phyloP scores from a whole-genome alignment of 2,888 invertebrate species.

The Seladonia tumulorum region DNA sequence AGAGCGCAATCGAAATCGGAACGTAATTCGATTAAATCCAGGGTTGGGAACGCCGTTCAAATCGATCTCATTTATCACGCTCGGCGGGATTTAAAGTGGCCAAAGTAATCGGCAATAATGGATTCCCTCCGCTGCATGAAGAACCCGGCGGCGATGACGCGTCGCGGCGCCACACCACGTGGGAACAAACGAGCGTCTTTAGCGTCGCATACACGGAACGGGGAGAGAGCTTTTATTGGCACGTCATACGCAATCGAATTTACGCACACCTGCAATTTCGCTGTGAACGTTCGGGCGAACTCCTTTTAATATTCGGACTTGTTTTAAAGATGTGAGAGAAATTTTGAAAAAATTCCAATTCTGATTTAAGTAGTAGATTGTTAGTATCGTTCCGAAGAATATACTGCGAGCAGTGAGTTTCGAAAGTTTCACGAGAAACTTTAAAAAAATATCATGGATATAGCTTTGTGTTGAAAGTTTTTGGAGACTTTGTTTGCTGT shows the following conservation, averaged over 20 bases:
- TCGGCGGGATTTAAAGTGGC: slow-evolving; percentile 27
- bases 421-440: too few species aligned
- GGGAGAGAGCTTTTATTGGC: slow-evolving; percentile 9
- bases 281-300: neutral
- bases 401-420: too few species aligned
- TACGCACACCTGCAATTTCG: neutral
- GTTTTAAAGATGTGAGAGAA: too few species aligned
- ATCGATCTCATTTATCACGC: slow-evolving; percentile 27
- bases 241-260: neutral
- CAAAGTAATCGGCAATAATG: slow-evolving; percentile 45
- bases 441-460: too few species aligned
- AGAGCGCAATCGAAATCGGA: slow-evolving; percentile 36
- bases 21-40: slow-evolving; percentile 41
- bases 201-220: neutral
- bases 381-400: too few species aligned
- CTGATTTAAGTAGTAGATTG: too few species aligned
- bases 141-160: slow-evolving; percentile 26
- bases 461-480: too few species aligned
- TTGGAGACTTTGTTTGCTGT: too few species aligned
- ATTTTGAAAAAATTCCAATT: too few species aligned
- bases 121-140: slow-evolving; percentile 15
- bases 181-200: slow-evolving; percentile 29
- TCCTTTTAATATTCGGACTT: neutral
- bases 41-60: slow-evolving; percentile 8
- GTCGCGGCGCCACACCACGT: neutral